Evolutionary conservation across 2,888 invertebrate species (phyloP).

Genomic region (Cerastis rubricosa): DNA sequence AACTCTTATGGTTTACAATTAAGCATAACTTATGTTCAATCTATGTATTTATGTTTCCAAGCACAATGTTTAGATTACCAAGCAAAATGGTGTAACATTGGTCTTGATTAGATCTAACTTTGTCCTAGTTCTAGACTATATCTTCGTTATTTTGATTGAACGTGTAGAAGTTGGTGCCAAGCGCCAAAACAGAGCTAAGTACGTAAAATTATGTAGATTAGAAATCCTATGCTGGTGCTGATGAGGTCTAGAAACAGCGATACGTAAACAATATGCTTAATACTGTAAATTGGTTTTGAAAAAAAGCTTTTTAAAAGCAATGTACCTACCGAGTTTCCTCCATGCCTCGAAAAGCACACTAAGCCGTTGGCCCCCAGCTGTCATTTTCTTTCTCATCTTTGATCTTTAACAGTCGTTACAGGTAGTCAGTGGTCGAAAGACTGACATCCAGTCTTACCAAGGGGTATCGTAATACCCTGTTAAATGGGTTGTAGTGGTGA

Average conservation of each 20-base stretch:
- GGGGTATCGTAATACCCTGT: no score
- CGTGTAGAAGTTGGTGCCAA: conserved; percentile 29
- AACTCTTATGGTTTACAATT: not conserved
- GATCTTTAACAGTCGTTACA: no score
- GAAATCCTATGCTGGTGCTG: not conserved
- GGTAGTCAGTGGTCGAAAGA: no score
- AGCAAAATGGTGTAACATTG: conserved; percentile 35
- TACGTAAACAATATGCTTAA: not conserved
- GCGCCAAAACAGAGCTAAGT: conserved; percentile 8
- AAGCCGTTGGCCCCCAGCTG: no score
- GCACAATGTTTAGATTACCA: conserved; percentile 18
- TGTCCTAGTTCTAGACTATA: conserved; percentile 35
- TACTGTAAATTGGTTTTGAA: not conserved
- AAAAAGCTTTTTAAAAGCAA: no score
- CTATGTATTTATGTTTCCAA: not conserved
- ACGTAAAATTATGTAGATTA: conserved; percentile 27
- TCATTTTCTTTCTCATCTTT: no score
- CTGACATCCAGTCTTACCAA: no score
- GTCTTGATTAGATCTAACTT: conserved; percentile 39
- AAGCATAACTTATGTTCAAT: not conserved
- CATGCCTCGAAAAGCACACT: no score
- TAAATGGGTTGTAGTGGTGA: no score
- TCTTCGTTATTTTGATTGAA: conserved; percentile 43
- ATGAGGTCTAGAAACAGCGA: not conserved
- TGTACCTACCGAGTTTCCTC: no score